Evolutionary conservation across 2,113 vertebrate genomes (phyloP).

Genomic region (Bothrops jararaca): DNA sequence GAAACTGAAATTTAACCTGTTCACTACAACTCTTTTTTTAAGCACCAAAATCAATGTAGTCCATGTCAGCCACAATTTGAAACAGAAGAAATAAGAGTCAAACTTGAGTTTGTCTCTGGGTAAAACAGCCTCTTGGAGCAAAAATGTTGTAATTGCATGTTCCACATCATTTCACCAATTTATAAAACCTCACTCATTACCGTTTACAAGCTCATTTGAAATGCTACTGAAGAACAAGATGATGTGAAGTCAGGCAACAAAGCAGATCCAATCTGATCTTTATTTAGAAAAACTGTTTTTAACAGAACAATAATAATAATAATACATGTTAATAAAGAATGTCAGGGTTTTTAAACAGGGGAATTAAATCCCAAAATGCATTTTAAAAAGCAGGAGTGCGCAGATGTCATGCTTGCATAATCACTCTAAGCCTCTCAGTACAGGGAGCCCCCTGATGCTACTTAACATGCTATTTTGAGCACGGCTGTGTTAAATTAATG

Average conservation of each 20-base stretch:
- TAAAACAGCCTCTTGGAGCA: constrained; percentile 10
- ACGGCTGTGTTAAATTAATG: neutral
- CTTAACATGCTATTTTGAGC: neutral
- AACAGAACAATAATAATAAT: neutral
- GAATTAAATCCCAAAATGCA: neutral
- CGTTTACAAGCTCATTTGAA: constrained; percentile 22
- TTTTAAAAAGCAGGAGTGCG: neutral
- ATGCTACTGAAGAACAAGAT: neutral
- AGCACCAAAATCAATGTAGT: neutral
- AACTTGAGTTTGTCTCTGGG: constrained; percentile 4
- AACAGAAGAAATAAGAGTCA: constrained; percentile 8
- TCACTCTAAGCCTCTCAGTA: neutral
- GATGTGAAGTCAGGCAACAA: neutral
- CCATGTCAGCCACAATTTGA: neutral
- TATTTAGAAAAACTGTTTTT: neutral
- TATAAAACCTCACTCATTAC: constrained; percentile 21
- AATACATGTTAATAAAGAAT: neutral
- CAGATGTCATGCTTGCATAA: neutral
- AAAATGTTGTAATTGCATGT: constrained; percentile 37
- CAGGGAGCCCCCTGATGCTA: neutral
- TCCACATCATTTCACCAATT: constrained; percentile 41
- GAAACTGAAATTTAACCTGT: neutral
- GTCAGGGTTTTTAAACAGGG: neutral
- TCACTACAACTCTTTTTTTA: neutral
- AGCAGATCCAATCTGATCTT: neutral